These are phyloP conservation scores for Pristionchus pacificus DNA, from an alignment of 1,140 invertebrate genomes.

Conservation along the genomic window DNA sequence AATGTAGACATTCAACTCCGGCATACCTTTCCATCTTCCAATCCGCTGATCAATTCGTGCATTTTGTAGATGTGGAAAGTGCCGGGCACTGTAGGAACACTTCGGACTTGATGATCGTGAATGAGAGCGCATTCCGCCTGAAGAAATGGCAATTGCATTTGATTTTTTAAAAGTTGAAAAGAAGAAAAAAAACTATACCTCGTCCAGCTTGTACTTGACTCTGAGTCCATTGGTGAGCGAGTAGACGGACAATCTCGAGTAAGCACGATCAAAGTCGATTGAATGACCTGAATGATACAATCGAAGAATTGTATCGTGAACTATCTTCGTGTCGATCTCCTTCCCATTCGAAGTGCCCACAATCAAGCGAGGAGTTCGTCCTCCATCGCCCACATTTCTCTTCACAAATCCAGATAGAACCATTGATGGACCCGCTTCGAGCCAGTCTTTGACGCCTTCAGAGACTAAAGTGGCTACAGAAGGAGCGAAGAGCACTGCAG, in stretches of 20 bases:
- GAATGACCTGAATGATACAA: background rate
- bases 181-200: too few species aligned
- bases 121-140: constrained; percentile 9
- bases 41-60: constrained; percentile 2
- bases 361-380: constrained; percentile 11
- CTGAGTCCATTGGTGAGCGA: too few species aligned
- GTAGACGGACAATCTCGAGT: too few species aligned
- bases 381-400: constrained; percentile 3
- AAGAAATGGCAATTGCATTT: constrained; percentile 10
- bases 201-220: too few species aligned
- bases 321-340: constrained; percentile 8
- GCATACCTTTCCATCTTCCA: too few species aligned
- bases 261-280: too few species aligned
- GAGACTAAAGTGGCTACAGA: constrained; percentile 12
- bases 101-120: constrained; percentile 11
- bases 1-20: too few species aligned
- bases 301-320: too few species aligned
- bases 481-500: constrained; percentile 20
- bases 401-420: constrained; percentile 8
- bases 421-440: constrained; percentile 22
- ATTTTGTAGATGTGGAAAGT: constrained; percentile 20
- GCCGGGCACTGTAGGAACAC: constrained; percentile 13
- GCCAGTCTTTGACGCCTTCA: constrained; percentile 21
- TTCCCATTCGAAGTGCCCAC: constrained; percentile 20
- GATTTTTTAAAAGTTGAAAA: background rate